Evolutionary conservation across 2,888 invertebrate genomes (phyloP).

Genomic region (Cataglyphis albicans): DNA sequence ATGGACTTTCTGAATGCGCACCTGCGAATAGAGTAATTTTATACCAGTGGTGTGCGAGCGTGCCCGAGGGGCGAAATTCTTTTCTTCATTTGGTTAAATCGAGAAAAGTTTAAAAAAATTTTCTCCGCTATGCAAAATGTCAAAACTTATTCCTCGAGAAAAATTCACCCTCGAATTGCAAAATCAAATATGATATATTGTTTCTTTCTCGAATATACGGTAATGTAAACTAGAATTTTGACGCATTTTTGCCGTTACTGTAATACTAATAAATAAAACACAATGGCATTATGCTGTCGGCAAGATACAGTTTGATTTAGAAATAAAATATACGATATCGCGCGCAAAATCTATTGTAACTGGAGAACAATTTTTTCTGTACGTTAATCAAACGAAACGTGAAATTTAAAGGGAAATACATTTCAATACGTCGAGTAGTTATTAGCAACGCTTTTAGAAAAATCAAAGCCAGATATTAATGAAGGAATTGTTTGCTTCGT

Average conservation of each 20-base stretch:
- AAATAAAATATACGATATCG: constrained; percentile 10
- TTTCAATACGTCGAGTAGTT: background rate
- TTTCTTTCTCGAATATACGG: background rate
- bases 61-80: constrained; percentile 24
- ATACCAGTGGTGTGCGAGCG: constrained; percentile 13
- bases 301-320: background rate
- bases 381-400: background rate
- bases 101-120: constrained; percentile 6
- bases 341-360: background rate
- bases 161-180: background rate
- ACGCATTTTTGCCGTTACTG: background rate
- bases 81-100: background rate
- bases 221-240: constrained; percentile 3
- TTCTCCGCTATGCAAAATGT: background rate
- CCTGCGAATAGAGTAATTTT: constrained; percentile 41
- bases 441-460: constrained; percentile 36
- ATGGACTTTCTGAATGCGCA: constrained; percentile 34
- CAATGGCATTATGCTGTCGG: background rate
- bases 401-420: background rate
- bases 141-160: constrained; percentile 2
- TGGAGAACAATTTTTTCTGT: background rate
- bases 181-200: constrained; percentile 11
- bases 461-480: constrained; percentile 33
- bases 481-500: constrained; percentile 42
- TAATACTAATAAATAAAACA: background rate